phyloP scores from a whole-genome alignment of 2,797 vertebrate species.

The Hippopotamyrus pictus region DNA sequence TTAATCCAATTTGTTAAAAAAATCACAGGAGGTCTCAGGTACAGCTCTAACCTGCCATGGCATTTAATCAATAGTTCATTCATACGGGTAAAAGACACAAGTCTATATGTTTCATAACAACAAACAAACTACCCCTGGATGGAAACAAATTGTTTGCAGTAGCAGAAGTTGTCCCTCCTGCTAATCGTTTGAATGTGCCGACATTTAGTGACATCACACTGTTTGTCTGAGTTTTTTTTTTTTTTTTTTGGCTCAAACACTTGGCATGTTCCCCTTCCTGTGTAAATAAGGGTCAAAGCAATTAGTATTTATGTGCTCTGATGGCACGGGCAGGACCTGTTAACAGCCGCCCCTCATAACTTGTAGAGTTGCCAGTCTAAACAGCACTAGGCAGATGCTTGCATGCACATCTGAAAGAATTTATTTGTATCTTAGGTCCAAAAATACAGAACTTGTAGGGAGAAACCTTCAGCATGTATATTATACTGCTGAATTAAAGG shows the following conservation, averaged over 20 bases:
- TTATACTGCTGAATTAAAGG: background rate
- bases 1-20: slow-evolving; percentile 6
- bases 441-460: background rate
- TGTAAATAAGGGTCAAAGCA: slow-evolving; percentile 18
- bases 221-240: background rate
- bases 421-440: background rate
- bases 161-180: background rate
- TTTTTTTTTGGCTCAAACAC: background rate
- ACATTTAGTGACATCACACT: background rate
- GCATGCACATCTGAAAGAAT: background rate
- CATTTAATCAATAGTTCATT: slow-evolving; percentile 1
- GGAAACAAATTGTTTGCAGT: background rate
- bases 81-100: background rate
- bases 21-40: background rate
- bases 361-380: slow-evolving; percentile 5
- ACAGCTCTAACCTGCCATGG: background rate
- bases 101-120: background rate
- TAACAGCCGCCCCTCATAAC: background rate
- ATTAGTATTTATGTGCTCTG: slow-evolving; percentile 4
- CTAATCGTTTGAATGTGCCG: background rate
- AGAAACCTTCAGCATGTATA: background rate
- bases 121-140: background rate
- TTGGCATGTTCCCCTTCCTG: background rate
- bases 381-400: background rate
- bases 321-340: background rate